Conservation (phyloP, 2,888 invertebrate genomes). For the Allophyes oxyacanthae region DNA sequence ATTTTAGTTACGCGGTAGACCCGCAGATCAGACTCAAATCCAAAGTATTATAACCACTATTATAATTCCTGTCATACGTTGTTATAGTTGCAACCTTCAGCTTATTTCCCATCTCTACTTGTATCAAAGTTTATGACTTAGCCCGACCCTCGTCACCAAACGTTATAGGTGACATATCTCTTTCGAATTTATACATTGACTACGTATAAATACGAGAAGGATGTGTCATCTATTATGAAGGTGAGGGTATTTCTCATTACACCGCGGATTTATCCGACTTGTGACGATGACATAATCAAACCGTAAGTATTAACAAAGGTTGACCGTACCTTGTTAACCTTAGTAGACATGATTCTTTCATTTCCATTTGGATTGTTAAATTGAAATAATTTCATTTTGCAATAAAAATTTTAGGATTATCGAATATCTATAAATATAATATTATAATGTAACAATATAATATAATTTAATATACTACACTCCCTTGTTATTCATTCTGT, state of each 20-base stretch:
- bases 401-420: too few species aligned
- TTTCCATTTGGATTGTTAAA: too few species aligned
- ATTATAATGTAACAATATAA: too few species aligned
- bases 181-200: constrained; percentile 56
- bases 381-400: too few species aligned
- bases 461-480: too few species aligned
- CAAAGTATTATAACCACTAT: constrained; percentile 24
- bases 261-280: constrained; percentile 50
- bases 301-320: neutral
- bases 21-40: too few species aligned
- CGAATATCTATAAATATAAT: too few species aligned
- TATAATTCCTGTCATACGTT: constrained; percentile 15
- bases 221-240: constrained; percentile 57
- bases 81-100: constrained; percentile 31
- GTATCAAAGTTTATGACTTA: constrained; percentile 70
- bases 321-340: neutral
- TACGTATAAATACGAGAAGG: constrained; percentile 39
- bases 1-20: too few species aligned
- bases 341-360: too few species aligned
- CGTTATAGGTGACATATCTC: constrained; percentile 65
- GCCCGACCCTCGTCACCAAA: constrained; percentile 76
- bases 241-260: constrained; percentile 54
- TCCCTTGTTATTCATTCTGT: too few species aligned
- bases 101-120: constrained; percentile 60
- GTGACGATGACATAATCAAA: constrained; percentile 17